These are phyloP conservation scores for Pygoscelis antarcticus DNA, from an alignment of 2,113 vertebrate genomes.

Conservation along the genomic window DNA sequence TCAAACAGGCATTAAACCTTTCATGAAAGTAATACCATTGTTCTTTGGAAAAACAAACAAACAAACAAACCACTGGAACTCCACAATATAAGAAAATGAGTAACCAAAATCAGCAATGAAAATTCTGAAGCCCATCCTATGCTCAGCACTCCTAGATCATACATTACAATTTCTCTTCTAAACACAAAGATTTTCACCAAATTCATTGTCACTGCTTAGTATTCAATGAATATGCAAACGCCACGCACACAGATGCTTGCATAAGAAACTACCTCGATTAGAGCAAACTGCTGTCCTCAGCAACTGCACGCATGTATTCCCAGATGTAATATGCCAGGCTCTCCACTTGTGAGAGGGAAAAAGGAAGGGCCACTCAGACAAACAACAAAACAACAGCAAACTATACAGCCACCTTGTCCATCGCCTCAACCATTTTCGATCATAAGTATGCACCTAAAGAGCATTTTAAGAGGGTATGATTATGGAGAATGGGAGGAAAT, in stretches of 20 bases:
- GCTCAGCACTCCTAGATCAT: background rate
- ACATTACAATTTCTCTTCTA: background rate
- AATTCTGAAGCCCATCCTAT: background rate
- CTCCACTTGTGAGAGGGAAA: background rate
- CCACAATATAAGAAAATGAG: background rate
- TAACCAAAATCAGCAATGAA: background rate
- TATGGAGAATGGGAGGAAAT: background rate
- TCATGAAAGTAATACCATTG: background rate
- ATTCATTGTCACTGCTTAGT: background rate
- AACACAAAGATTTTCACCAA: background rate
- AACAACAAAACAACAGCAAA: background rate
- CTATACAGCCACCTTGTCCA: background rate
- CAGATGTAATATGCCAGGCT: background rate
- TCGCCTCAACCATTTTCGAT: background rate
- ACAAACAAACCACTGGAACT: background rate
- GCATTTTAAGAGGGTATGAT: background rate
- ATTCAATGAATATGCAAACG: background rate
- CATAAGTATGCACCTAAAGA: background rate
- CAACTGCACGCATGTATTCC: background rate
- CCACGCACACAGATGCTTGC: background rate
- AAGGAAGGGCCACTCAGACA: background rate
- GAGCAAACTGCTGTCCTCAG: constrained; percentile 19
- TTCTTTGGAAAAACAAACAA: background rate
- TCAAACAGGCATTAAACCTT: background rate
- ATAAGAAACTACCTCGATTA: background rate